Base-by-base conservation (phyloP, 2,888 invertebrate species). In the Tachystola acroxantha region DNA sequence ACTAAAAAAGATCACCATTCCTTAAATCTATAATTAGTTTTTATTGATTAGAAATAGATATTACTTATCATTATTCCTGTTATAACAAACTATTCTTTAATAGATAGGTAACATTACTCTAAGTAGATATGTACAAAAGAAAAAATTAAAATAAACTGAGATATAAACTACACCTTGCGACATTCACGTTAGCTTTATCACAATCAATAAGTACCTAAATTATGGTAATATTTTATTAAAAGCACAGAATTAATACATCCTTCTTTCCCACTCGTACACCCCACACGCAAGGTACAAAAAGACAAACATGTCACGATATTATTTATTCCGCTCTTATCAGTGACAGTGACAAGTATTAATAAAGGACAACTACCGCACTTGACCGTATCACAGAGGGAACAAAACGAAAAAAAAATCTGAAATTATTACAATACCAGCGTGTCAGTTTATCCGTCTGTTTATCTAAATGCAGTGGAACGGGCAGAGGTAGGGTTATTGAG, bases 301-400 rank as follows among this genome's bases (percentile, higher is more conserved):
- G 61, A 69, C 64, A 72, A 71, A 69, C 71, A 71, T 61, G 66
- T 73, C 73, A 64, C 68, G 75, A 75, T 78, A 76, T 64, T 60
- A 58, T 62, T 64, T 64, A 55, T 69, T 46, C 43, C 49, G 56
- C 59, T n/a, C n/a, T 71, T 80, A 84, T 81, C 82, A 68, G 60
- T 73, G 78, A 80, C 78, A 76, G 68, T 73, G 82, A 80, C 81
- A 78, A 71, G 80, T 79, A 74, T 79, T 79, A 79, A 80, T 81
- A 81, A 80, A 82, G 72, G 70, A 74, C 66, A 63, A 79, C 80
- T 74, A 71, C 79, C 58, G 67, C 64, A 64, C 60, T 64, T 71
- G 37, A 16, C 36, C 32, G 32, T 43, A 34, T 19, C 13, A 26
- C 54, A 38, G 36, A 37, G 37, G 47, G 45, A 48, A 54, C 39